Evolutionary conservation across 2,888 invertebrate genomes (phyloP), one percentile per base, ranked within the genome.

Genomic region (Parapristionchus giblindavisi): DNA sequence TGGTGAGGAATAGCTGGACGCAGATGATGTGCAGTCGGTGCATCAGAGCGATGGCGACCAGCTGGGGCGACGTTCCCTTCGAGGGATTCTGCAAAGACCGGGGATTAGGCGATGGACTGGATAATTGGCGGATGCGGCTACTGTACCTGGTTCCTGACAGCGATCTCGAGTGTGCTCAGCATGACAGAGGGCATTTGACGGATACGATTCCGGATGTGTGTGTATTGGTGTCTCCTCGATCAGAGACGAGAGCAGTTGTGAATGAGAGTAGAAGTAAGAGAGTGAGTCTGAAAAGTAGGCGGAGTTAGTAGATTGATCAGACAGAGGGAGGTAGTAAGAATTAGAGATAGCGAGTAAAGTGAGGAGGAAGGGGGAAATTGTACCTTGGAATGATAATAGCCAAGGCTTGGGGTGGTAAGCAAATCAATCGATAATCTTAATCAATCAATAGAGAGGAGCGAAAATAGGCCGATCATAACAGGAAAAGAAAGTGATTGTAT

Each of bases 21-120:
- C 72, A 72, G 40, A 72, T 58, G n/a, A 60, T 38, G 32, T 72
- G 72, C 58, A 72, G 29, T 32, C 72, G 72, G 43, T 60, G 58
- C 72, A 72, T 60, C 27, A 72, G 60, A 29, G 72, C 72, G 6
- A 60, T 48, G 21, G 72, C 72, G 3, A 72, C 60, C 60, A 72
- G 32, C 43, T 72, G 72, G n/a, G 72, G 60, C 27, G 70, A 54
- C 21, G 70, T 54, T 21, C 38, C 21, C 58, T 27, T 29, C n/a
- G 27, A 24, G 38, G 32, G 14, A 29, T 17, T 17, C 58, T 60
- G 60, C 54, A 56, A 68, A 71, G 71, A 54, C n/a, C 14, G 21
- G 38, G 36, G 38, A 24, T 70, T 54, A 70, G 70, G 24, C n/a
- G 24, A 43, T 38, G 27, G 27, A 17, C 40, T 40, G 3, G 14